Conservation (phyloP, 2,113 vertebrate species). For the Perca fluviatilis region DNA sequence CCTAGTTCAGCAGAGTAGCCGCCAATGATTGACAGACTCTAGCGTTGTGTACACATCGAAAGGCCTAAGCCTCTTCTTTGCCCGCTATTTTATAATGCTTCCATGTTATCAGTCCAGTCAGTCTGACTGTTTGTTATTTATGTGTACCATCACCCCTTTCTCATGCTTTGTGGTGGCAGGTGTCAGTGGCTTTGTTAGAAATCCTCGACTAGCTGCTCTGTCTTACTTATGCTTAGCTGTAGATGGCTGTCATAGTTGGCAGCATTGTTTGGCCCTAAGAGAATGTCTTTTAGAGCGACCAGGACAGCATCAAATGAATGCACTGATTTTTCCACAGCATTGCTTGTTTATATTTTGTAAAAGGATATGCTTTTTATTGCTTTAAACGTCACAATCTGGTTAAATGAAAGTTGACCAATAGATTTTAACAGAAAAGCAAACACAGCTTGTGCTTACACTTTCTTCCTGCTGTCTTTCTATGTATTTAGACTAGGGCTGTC, state of each 20-base stretch:
- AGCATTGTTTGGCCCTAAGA: constrained; percentile 16
- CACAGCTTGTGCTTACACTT: not conserved
- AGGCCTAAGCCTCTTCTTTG: constrained; percentile 27
- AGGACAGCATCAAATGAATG: not conserved
- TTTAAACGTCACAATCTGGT: not conserved
- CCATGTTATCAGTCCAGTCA: constrained; percentile 60
- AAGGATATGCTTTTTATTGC: not conserved
- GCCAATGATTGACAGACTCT: constrained; percentile 52
- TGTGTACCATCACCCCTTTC: constrained; percentile 46
- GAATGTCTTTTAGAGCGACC: constrained; percentile 27
- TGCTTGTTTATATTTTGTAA: not conserved
- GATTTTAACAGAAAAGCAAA: not conserved
- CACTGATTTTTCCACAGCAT: not conserved
- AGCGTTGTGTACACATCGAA: constrained; percentile 36
- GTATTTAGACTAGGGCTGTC: not conserved
- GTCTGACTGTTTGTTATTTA: constrained; percentile 70
- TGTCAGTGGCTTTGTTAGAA: constrained; percentile 61
- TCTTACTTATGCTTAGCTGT: constrained; percentile 46
- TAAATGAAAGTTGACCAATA: not conserved
- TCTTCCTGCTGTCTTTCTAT: not conserved
- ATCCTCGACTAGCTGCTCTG: constrained; percentile 39
- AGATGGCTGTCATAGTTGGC: constrained; percentile 55
- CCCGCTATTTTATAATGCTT: constrained; percentile 36
- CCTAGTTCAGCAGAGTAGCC: constrained; percentile 13
- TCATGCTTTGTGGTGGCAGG: constrained; percentile 51